phyloP scores from a whole-genome alignment of 2,888 invertebrate species.

The Melangyna quadrimaculata region DNA sequence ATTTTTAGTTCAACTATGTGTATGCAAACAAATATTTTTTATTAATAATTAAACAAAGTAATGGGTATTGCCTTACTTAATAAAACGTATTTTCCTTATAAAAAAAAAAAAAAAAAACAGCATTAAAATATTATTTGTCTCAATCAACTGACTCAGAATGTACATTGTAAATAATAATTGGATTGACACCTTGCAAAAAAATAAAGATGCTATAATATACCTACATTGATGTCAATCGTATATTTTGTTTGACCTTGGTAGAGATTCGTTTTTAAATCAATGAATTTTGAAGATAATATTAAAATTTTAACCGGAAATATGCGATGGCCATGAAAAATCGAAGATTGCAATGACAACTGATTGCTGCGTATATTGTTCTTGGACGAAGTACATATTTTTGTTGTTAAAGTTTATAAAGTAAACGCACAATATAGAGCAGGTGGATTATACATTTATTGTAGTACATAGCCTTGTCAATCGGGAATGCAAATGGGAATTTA shows the following conservation, averaged over 20 bases:
- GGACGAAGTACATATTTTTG: slow-evolving; percentile 1
- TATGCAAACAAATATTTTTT: no score
- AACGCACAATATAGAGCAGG: neutral
- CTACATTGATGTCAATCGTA: neutral
- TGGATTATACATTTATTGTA: neutral
- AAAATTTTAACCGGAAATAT: slow-evolving; percentile 53
- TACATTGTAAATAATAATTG: neutral
- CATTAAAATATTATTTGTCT: neutral
- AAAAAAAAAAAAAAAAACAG: no score
- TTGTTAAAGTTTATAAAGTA: neutral
- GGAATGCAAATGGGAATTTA: slow-evolving; percentile 20
- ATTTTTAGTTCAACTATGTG: no score
- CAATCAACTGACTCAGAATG: neutral
- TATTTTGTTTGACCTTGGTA: slow-evolving; percentile 31
- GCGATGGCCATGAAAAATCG: slow-evolving; percentile 24
- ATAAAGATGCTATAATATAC: neutral
- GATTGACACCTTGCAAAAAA: slow-evolving; percentile 28
- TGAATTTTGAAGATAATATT: slow-evolving; percentile 36
- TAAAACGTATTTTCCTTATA: no score
- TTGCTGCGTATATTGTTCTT: slow-evolving; percentile 33
- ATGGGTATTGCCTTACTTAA: no score
- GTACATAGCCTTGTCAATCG: neutral
- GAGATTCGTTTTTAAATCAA: slow-evolving; percentile 18
- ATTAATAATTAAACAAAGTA: no score
- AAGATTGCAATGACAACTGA: slow-evolving; percentile 22